A percentile compares a stretch with the other conserved stretches of the same genome.
Evolutionary conservation across 2,797 vertebrate species (phyloP).

Genomic region (Eremophila alpestris): DNA sequence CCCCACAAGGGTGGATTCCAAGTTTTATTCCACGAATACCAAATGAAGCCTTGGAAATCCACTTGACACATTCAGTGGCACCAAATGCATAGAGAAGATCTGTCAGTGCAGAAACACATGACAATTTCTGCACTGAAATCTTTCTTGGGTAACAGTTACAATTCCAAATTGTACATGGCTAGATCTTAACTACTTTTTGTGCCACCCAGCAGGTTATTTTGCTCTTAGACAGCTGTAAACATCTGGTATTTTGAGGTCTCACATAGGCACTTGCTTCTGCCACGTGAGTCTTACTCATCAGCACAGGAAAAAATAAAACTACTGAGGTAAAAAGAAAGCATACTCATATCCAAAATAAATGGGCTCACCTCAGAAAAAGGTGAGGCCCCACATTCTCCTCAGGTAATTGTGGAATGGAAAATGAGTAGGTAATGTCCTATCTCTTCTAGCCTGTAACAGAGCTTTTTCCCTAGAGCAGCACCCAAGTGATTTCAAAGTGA

Average conservation of each 20-base stretch:
- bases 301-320: not conserved
- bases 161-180: not conserved
- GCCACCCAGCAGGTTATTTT: not conserved
- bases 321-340: not conserved
- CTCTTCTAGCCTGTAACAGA: not conserved
- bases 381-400: not conserved
- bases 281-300: not conserved
- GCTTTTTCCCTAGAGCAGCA: not conserved
- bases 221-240: not conserved
- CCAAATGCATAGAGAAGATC: not conserved
- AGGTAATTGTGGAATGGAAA: not conserved
- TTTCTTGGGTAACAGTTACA: not conserved
- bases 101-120: not conserved
- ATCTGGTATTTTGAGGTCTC: not conserved
- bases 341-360: not conserved
- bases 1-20: not conserved
- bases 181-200: not conserved
- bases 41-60: not conserved
- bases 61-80: not conserved
- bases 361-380: not conserved
- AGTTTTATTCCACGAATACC: not conserved
- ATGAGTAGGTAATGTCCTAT: not conserved
- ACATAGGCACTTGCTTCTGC: not conserved
- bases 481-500: not conserved
- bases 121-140: not conserved